A percentile compares a stretch with the other conserved stretches of the same genome.
phyloP scores from a whole-genome alignment of 2,113 vertebrate species.

The Sylvilagus bachmani region DNA sequence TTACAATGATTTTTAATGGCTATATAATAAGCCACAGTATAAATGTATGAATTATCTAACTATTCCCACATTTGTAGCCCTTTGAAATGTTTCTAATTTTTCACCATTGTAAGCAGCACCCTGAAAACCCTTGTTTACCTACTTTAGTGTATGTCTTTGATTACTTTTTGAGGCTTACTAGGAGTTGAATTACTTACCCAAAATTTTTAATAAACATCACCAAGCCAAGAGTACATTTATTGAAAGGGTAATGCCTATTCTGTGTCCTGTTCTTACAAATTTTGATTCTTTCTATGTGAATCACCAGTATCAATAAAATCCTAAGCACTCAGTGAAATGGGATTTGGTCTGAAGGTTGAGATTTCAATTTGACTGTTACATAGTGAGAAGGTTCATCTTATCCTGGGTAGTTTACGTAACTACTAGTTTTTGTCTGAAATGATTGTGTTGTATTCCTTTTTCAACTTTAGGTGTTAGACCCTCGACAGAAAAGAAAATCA shows the following conservation, averaged over 20 bases:
- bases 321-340: constrained; percentile 30
- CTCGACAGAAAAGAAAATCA: constrained; percentile 13
- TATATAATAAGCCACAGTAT: background rate
- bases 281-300: constrained; percentile 24
- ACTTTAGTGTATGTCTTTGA: constrained; percentile 19
- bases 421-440: constrained; percentile 39
- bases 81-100: constrained; percentile 16
- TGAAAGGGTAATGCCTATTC: background rate
- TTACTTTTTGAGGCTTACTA: constrained; percentile 44
- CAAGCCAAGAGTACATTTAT: constrained; percentile 8
- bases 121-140: constrained; percentile 38
- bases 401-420: background rate
- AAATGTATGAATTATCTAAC: background rate
- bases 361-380: constrained; percentile 29
- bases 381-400: background rate
- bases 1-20: constrained; percentile 39
- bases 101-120: constrained; percentile 28
- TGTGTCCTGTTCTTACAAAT: background rate
- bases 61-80: background rate
- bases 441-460: background rate
- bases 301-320: constrained; percentile 13
- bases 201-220: constrained; percentile 41
- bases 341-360: constrained; percentile 48
- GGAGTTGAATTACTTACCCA: background rate
- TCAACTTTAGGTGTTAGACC: background rate